Base-by-base conservation (phyloP, 2,113 vertebrate species). In the Peromyscus maniculatus region DNA sequence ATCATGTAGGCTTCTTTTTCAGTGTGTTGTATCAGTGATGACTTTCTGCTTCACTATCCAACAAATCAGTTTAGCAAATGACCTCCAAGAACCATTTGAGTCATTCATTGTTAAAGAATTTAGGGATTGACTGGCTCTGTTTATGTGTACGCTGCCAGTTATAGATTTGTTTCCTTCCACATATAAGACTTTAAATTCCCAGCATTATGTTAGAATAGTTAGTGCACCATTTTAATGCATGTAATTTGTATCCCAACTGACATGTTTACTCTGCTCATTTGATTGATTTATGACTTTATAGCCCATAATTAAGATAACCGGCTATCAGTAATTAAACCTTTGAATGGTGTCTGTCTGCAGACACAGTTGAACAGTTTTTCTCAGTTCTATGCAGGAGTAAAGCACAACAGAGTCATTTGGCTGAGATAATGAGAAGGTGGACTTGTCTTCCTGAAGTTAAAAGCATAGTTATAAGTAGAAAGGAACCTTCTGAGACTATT, bases 321-420 rank as follows among this genome's bases (percentile, higher is more conserved):
- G 59, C 31, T 87, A 71, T 86, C 6, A 93, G 28, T 74, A 24
- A 91, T 91, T 97, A 97, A 97, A 94, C 86, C 28, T 9, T 55
- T 78, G 33, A 72, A 89, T 93, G 82, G 12, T 93, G 19, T 62
- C 94, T 92, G 55, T 96, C 92, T 98, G 8, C 91, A 97, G 97
- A 94, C 31, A 91, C 43, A 91, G 5, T 82, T 95, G 15, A 90
- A 55, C 17, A 75, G 15, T 91, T 96, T 31, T 97, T 52, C 46
- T 95, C 8, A 71, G 33, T 67, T 98, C 82, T 22, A 8, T 52
- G 87, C 71, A 67, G 87, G 87, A 96, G 16, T 80, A 93, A 97
- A 78, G 43, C 83, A 82, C 4, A 78, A 87, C 91, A 88, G 95
- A 97, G 69, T 83, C 55, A 84, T 77, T 39, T 55, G 49, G 10